Evolutionary conservation across 2,888 invertebrate genomes (phyloP).

Genomic region (Pantelozetes paolii): DNA sequence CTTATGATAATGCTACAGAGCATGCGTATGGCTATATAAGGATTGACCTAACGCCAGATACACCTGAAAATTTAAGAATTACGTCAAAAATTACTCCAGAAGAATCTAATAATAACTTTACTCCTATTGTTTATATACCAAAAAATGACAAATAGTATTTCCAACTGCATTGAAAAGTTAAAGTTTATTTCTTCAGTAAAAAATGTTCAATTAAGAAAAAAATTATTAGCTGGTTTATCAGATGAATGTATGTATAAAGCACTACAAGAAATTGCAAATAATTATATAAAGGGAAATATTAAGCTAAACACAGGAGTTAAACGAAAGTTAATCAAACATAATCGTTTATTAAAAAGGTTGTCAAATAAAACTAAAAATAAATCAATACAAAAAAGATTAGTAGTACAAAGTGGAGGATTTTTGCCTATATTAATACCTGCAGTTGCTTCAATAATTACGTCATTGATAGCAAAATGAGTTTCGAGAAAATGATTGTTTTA

Average conservation of each 20-base stretch:
- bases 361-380: not conserved
- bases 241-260: constrained; percentile 11
- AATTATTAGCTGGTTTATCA: not conserved
- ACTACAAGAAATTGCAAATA: constrained; percentile 24
- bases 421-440: not conserved
- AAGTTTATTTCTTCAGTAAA: not conserved
- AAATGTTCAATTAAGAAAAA: not conserved
- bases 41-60: not conserved
- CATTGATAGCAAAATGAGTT: not conserved
- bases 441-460: not conserved
- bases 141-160: not conserved
- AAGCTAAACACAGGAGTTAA: not conserved
- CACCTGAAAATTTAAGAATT: not conserved
- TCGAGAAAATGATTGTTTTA: not conserved
- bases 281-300: constrained; percentile 30
- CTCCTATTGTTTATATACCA: not conserved
- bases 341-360: not conserved
- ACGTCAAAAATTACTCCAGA: not conserved
- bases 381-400: not conserved
- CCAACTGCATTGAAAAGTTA: not conserved
- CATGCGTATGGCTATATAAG: constrained; percentile 17
- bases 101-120: not conserved
- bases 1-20: constrained; percentile 34
- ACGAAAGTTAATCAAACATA: not conserved
- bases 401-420: not conserved